Conservation (phyloP, 2,113 vertebrate genomes). For the Hemiscyllium ocellatum region DNA sequence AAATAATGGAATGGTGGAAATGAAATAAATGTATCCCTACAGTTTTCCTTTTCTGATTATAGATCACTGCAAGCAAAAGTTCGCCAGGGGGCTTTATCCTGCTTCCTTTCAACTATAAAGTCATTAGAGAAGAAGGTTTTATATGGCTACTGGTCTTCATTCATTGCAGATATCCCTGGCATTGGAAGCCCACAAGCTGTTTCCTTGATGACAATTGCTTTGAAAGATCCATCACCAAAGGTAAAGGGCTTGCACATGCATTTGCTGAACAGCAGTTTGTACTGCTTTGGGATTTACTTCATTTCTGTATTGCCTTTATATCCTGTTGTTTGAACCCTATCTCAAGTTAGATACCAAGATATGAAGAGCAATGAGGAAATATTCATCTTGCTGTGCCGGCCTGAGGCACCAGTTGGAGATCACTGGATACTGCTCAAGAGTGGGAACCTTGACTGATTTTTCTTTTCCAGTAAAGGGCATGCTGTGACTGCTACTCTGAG, state of each 20-base stretch:
- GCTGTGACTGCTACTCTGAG: neutral
- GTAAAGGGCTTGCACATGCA: slow-evolving; percentile 51
- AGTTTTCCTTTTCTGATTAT: slow-evolving; percentile 40
- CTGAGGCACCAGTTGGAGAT: neutral
- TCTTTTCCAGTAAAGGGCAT: neutral
- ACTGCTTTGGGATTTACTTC: neutral
- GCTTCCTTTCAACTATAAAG: slow-evolving; percentile 79
- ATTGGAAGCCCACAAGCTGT: slow-evolving; percentile 78
- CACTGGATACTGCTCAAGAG: neutral
- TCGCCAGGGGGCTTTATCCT: slow-evolving; percentile 79
- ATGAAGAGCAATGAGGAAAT: neutral
- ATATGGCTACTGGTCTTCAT: slow-evolving; percentile 94
- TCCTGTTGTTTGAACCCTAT: neutral
- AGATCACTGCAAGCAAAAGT: slow-evolving; percentile 81
- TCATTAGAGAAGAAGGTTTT: slow-evolving; percentile 82
- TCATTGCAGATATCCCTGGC: slow-evolving; percentile 79
- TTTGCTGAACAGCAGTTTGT: neutral
- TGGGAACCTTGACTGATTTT: neutral
- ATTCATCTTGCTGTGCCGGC: neutral
- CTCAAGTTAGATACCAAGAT: neutral
- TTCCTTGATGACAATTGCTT: slow-evolving; percentile 79
- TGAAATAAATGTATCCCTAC: neutral
- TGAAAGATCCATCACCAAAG: slow-evolving; percentile 94
- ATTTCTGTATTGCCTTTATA: neutral
- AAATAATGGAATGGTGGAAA: neutral